A percentile compares a stretch with the other conserved stretches of the same genome.
Evolutionary conservation across 2,113 vertebrate species (phyloP).

Genomic region (Rhizomys pruinosus): DNA sequence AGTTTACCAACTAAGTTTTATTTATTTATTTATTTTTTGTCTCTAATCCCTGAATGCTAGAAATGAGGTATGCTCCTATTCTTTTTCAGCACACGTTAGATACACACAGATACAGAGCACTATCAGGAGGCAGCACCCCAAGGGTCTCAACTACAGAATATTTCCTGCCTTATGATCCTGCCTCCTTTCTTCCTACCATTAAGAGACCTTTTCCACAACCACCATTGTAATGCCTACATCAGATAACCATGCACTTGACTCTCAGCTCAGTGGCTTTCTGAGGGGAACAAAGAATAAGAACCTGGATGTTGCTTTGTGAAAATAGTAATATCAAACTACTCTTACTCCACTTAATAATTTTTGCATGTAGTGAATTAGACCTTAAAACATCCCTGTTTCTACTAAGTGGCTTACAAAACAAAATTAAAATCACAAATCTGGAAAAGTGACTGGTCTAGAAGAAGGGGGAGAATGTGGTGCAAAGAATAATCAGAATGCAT

Average conservation of each 20-base stretch:
- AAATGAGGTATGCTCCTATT: neutral
- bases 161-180: fast-evolving
- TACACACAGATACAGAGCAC: neutral
- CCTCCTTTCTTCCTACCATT: neutral
- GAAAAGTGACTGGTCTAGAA: neutral
- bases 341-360: neutral
- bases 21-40: too few relatives aligned
- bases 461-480: neutral
- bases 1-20: neutral
- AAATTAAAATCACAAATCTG: neutral
- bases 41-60: too few relatives aligned
- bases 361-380: neutral
- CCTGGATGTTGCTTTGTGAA: neutral
- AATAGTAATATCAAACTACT: neutral
- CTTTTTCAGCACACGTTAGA: neutral
- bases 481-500: neutral
- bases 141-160: neutral
- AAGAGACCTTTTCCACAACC: neutral
- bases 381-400: neutral
- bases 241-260: neutral
- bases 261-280: neutral
- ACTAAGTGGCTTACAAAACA: neutral
- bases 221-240: too few relatives aligned
- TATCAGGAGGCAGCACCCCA: neutral
- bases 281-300: neutral